phyloP scores from a whole-genome alignment of 2,797 vertebrate genomes.

The Stomatorhinus walkeri region DNA sequence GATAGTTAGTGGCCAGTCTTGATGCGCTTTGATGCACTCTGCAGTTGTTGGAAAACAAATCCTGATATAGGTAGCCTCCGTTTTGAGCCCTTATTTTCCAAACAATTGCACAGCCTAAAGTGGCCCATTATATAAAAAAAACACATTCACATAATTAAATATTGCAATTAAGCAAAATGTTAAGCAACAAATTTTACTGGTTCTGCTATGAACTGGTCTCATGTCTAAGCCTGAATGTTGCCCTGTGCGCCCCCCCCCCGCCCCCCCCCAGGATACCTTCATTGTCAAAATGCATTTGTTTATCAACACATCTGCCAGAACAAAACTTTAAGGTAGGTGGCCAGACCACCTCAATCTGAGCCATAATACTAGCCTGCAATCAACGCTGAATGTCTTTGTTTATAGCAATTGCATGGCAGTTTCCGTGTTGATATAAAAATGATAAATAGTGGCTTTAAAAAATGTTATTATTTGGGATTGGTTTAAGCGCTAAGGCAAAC shows the following conservation, averaged over 20 bases:
- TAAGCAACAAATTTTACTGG: neutral
- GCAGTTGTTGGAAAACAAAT: neutral
- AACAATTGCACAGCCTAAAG: neutral
- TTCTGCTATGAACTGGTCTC: neutral
- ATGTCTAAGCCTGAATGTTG: neutral
- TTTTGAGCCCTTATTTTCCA: neutral
- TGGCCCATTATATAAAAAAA: neutral
- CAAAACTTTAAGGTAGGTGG: neutral
- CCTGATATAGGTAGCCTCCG: neutral
- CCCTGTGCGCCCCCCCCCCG: neutral
- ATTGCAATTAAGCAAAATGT: neutral
- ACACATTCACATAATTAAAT: neutral
- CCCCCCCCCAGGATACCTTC: neutral
- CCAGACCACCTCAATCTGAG: neutral
- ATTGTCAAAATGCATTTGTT: neutral
- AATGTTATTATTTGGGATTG: neutral
- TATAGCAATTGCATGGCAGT: neutral
- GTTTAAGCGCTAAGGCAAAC: neutral
- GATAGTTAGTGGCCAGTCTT: neutral
- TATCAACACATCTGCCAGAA: neutral
- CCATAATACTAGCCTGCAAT: neutral
- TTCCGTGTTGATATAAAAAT: slow-evolving; percentile 3
- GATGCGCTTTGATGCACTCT: neutral
- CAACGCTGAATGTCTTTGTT: neutral
- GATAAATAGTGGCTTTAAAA: neutral